phyloP scores from a whole-genome alignment of 2,888 invertebrate species.

The Tetanocera ferruginea region DNA sequence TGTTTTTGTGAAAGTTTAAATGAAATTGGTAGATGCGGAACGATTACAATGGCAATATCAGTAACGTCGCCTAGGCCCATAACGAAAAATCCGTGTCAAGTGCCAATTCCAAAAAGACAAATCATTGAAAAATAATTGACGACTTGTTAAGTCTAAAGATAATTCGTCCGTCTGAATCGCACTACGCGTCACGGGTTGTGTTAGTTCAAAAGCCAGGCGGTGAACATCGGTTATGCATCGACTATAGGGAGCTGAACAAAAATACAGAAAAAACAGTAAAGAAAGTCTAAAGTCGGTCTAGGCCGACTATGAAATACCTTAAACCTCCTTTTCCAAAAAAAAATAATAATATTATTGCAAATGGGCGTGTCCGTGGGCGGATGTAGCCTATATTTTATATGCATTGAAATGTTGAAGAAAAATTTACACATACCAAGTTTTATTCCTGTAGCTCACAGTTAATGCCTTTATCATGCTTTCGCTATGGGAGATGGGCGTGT shows the following conservation, averaged over 20 bases:
- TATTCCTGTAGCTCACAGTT: too few species aligned
- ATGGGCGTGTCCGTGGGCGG: too few species aligned
- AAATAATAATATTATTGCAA: too few species aligned
- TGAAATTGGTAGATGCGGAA: conserved; percentile 36
- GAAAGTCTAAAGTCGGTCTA: too few species aligned
- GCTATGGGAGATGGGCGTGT: too few species aligned
- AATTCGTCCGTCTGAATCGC: conserved; percentile 24
- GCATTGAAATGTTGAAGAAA: too few species aligned
- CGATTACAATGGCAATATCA: conserved; percentile 39
- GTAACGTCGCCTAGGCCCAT: conserved; percentile 28
- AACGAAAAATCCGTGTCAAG: conserved; percentile 28
- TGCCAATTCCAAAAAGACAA: conserved; percentile 40
- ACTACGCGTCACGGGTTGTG: conserved; percentile 32
- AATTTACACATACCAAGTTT: too few species aligned
- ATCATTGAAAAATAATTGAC: conserved; percentile 19
- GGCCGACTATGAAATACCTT: too few species aligned
- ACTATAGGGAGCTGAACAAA: conserved; percentile 42
- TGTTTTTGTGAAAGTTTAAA: conserved; percentile 38
- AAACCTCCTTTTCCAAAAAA: too few species aligned
- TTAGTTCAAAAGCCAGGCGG: conserved; percentile 55
- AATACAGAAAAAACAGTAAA: conserved; percentile 39
- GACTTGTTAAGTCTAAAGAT: conserved; percentile 37
- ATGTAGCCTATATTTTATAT: too few species aligned
- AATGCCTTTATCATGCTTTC: too few species aligned
- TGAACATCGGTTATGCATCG: conserved; percentile 54